Base-by-base conservation (phyloP, 1,140 invertebrate species). In the Pachyrhynchus sulphureomaculatus region DNA sequence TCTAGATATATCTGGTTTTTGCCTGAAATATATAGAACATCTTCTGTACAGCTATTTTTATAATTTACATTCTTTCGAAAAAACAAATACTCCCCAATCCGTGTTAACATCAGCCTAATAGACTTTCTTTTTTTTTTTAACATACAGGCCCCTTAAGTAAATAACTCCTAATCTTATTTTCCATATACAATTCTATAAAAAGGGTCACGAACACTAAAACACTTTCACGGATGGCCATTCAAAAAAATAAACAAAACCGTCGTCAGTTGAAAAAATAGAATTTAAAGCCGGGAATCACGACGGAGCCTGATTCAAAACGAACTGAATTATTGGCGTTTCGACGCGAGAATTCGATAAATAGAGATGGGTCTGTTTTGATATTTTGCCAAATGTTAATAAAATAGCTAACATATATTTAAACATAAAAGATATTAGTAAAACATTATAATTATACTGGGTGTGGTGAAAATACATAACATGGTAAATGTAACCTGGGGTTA, bases 341-440 rank as follows among this genome's bases (percentile, higher is more conserved):
- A 13, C 20, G 42, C 42, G 24, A n/a, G 36, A 45, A 45, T 56
- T 45, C 41, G 53, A 56, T 56, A 45, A 56, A 23, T 34, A 54
- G n/a, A 41, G 12, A 12, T 23, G 41, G 24, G 15, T 54, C 23
- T 41, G 42, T 44, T 56, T 56, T 56, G 53, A 56, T 6, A 44
- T 15, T 20, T 45, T 56, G 53, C 53, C 53, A 56, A 56, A 18
- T 41, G 23, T 41, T 54, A 41, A 42, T 54, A 56, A 56, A 44
- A 42, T 20, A 42, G 9, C 4, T 13, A 17, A 32, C 32, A 45
- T 15, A 36, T 3, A 2, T 44, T 34, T 17, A 32, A 54, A 4
- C 45, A 48, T 26, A n/a, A 48, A 29, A 48, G 23, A 48, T 5
- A 44, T 3, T 26, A 26, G 3, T 26, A 26, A 26, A 4, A 26